These are phyloP conservation scores for Parazoanthus atlanticus DNA, from an alignment of 92 coral and sea anemone genomes.

Conservation along the genomic window DNA sequence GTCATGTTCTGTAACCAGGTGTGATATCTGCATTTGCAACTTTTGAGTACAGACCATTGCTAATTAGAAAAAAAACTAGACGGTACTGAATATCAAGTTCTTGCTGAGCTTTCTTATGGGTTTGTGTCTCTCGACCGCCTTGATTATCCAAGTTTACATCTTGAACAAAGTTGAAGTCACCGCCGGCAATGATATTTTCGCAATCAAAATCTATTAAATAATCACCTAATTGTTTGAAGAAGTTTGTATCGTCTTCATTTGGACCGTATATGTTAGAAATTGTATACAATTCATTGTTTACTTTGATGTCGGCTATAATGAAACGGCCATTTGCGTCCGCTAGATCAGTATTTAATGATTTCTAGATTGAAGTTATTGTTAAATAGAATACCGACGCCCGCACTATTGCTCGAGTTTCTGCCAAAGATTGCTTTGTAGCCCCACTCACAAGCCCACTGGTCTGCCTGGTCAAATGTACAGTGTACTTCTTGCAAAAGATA, in stretches of 20 bases:
- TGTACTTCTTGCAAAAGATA: slow-evolving; percentile 35
- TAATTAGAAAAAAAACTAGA: slow-evolving; percentile 27
- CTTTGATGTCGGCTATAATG: slow-evolving; percentile 20
- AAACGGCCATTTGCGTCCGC: slow-evolving; percentile 35
- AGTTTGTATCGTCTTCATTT: slow-evolving; percentile 33
- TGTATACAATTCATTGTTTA: slow-evolving; percentile 29
- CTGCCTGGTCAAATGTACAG: slow-evolving; percentile 25
- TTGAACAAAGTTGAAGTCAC: slow-evolving; percentile 34
- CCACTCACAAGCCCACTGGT: slow-evolving; percentile 44
- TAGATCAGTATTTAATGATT: slow-evolving; percentile 19
- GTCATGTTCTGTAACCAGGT: slow-evolving; percentile 9
- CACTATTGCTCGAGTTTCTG: slow-evolving; percentile 24
- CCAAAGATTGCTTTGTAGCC: slow-evolving; percentile 44
- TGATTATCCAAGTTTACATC: slow-evolving; percentile 19
- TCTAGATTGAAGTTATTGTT: slow-evolving; percentile 24
- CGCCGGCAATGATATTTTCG: slow-evolving; percentile 18
- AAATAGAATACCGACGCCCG: slow-evolving; percentile 27
- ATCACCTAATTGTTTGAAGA: slow-evolving; percentile 16
- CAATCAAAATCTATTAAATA: slow-evolving; percentile 3
- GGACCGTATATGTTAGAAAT: slow-evolving; percentile 32
- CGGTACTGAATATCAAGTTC: slow-evolving; percentile 38
- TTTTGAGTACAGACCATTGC: slow-evolving; percentile 12
- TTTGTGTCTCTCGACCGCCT: slow-evolving; percentile 21
- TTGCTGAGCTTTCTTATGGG: slow-evolving; percentile 31
- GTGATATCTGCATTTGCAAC: background rate